Percentiles rank a stretch among this genome's conserved stretches.
phyloP scores from a whole-genome alignment of 2,113 vertebrate genomes.

The Amblyornis subalaris region DNA sequence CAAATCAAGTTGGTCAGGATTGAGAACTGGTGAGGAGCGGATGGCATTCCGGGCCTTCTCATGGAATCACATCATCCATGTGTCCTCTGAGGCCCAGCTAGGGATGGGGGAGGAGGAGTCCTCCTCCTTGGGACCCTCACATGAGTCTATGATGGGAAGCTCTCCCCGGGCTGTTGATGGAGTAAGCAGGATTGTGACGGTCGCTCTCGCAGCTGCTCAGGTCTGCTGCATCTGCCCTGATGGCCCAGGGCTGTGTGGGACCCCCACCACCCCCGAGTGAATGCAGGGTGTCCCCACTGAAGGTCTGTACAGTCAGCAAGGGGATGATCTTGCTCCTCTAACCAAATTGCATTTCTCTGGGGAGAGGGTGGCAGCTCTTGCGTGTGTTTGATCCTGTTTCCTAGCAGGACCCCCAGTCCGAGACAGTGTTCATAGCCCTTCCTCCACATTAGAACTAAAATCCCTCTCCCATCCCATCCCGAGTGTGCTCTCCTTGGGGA shows the following conservation, averaged over 20 bases:
- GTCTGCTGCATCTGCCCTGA: background rate
- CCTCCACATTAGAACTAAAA: slow-evolving; percentile 24
- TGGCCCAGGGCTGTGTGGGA: background rate
- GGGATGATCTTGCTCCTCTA: background rate
- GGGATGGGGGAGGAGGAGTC: too few species aligned
- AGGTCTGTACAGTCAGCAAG: background rate
- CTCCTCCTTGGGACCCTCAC: background rate
- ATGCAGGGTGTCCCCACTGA: background rate
- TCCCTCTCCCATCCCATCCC: slow-evolving; percentile 23
- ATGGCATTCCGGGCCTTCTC: background rate
- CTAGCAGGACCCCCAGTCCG: background rate
- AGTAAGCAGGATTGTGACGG: background rate
- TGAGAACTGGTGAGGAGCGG: background rate
- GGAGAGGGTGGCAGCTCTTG: background rate
- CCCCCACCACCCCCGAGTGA: accelerated
- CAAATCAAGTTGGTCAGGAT: background rate
- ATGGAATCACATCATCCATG: background rate
- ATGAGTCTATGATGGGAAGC: background rate
- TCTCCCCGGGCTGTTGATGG: background rate
- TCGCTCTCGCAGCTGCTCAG: background rate
- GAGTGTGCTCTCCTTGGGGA: slow-evolving; percentile 18
- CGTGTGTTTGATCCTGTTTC: background rate
- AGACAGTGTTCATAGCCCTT: background rate
- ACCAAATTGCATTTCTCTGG: background rate
- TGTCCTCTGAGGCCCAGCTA: background rate